Base-by-base conservation (phyloP, 1,140 invertebrate species). In the Acromyrmex echinatior region DNA sequence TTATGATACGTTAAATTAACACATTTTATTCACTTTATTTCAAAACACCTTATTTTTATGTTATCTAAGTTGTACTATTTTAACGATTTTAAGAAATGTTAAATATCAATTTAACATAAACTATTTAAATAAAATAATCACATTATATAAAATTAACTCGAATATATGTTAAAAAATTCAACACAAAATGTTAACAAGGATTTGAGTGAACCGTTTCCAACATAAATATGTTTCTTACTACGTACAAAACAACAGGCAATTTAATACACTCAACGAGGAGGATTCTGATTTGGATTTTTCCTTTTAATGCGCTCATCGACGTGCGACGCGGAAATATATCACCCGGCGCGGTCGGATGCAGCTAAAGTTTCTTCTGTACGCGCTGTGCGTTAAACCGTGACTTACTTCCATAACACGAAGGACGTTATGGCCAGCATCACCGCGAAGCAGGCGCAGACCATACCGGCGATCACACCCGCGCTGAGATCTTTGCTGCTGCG, bases 321-420 rank as follows among this genome's bases (percentile, higher is more conserved):
- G 74, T 16, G 73, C 53, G 35, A 45, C 35, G 12, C 56, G 58
- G 80, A 49, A 82, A 74, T 51, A 28, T 63, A 76, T 62, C 70
- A 25, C 39, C 12, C 25, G 66, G 70, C 2, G 65, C 28, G 71
- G 58, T 82, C 25, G 39, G 49, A n/a, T 62, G 53, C 53, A 35
- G 68, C 10, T 81, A 73, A n/a, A 18, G 4, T 74, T 62, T 39
- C 56, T 45, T 66, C n/a, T 2, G 60, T 51, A 21, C 5, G 68
- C 56, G 70, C 12, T 3, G 9, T 25, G 80, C 49, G 49, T 51
- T n/a, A 84, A 84, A 74, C 25, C 78, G 53, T 49, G 70, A 96
- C 96, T 96, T 96, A 98, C 97, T 97, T 97, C 97, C 97, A 98
- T 39, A 98, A 94, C 80, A 98, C 95, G 93, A 98, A 97, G 71